A percentile compares a stretch with the other conserved stretches of the same genome.
Evolutionary conservation across 2,113 vertebrate genomes (phyloP).

Genomic region (Gopherus evgoodei): DNA sequence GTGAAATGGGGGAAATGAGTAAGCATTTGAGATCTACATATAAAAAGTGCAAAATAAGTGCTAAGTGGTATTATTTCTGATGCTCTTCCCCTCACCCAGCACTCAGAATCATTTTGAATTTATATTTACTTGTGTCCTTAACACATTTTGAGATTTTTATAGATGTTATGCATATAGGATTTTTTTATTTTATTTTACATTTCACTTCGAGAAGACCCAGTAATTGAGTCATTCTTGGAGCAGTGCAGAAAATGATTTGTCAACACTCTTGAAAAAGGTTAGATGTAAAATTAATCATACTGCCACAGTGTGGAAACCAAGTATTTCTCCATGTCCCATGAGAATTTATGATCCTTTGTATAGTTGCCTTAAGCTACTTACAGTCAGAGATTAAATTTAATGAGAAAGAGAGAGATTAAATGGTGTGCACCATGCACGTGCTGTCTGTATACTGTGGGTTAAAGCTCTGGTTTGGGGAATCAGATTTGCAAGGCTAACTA

Average conservation of each 20-base stretch:
- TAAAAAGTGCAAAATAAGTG: background rate
- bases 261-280: background rate
- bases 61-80: background rate
- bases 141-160: background rate
- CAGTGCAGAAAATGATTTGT: background rate
- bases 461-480: conserved; percentile 14
- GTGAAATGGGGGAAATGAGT: background rate
- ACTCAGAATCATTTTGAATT: background rate
- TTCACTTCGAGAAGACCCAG: background rate
- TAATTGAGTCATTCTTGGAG: background rate
- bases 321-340: background rate
- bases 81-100: background rate
- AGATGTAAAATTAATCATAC: background rate
- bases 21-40: background rate
- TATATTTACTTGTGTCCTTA: background rate
- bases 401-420: background rate
- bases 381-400: conserved; percentile 28
- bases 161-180: background rate
- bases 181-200: background rate
- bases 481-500: background rate
- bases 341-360: conserved; percentile 25
- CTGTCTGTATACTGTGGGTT: background rate
- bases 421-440: background rate
- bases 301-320: background rate
- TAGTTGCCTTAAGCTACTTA: conserved; percentile 19